Conservation (phyloP, 2,113 vertebrate genomes). For the Polyodon spathula region DNA sequence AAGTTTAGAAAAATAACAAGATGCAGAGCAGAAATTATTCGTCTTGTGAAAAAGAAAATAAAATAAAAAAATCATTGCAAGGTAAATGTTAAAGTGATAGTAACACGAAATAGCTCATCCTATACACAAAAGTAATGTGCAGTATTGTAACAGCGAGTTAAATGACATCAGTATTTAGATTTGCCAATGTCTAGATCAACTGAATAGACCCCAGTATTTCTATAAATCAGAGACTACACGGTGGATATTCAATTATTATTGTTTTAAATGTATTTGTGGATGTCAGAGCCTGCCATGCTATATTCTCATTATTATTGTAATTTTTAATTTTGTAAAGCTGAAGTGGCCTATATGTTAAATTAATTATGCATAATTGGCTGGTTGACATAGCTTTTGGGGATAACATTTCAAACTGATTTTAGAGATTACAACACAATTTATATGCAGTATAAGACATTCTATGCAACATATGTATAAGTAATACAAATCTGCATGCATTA, state of each 20-base stretch:
- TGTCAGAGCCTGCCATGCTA: too few relatives aligned
- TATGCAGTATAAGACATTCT: not conserved
- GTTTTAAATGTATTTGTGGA: too few relatives aligned
- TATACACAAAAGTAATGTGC: constrained; percentile 65
- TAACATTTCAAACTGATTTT: not conserved
- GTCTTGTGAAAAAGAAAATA: constrained; percentile 63
- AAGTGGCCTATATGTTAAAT: too few relatives aligned
- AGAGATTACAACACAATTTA: not conserved
- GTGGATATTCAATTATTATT: too few relatives aligned
- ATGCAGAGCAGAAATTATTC: constrained; percentile 59
- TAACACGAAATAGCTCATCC: constrained; percentile 52
- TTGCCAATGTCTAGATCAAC: not conserved
- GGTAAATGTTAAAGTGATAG: constrained; percentile 67
- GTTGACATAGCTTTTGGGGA: not conserved
- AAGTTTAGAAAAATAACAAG: constrained; percentile 70
- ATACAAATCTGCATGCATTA: not conserved
- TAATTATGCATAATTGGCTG: not conserved
- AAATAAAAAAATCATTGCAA: too few relatives aligned
- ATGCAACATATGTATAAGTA: not conserved
- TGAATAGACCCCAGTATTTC: too few relatives aligned
- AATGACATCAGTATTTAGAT: not conserved
- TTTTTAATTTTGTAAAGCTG: too few relatives aligned
- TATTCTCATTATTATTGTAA: too few relatives aligned
- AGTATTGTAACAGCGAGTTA: constrained; percentile 56
- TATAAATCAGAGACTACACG: too few relatives aligned